Evolutionary conservation across 2,888 invertebrate genomes (phyloP).

Genomic region (Arenicola marina): DNA sequence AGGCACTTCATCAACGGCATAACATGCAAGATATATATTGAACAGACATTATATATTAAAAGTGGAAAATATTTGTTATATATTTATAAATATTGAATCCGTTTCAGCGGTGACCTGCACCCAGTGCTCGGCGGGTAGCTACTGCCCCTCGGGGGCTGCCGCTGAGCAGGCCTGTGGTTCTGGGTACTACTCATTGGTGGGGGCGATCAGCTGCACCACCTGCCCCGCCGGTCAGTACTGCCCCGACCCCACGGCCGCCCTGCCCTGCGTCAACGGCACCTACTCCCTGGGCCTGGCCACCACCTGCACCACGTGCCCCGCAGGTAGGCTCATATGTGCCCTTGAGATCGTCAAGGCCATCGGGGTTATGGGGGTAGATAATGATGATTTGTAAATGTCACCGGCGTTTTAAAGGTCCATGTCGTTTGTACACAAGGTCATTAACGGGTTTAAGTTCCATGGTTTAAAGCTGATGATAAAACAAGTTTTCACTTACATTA

Average conservation of each 20-base stretch:
- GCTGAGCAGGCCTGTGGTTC: conserved; percentile 39
- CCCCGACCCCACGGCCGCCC: conserved; percentile 37
- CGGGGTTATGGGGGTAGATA: no score
- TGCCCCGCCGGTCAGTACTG: conserved; percentile 46
- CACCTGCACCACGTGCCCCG: conserved; percentile 45
- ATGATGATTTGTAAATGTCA: no score
- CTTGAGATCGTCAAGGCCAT: no score
- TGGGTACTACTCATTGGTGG: conserved; percentile 44
- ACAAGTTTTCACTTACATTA: no score
- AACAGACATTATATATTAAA: neutral
- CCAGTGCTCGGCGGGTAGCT: conserved; percentile 46
- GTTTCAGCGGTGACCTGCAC: conserved; percentile 51
- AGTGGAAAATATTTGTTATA: neutral
- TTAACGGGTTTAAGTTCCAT: no score
- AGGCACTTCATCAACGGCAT: no score
- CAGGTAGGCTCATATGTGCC: no score
- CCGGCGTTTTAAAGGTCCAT: no score
- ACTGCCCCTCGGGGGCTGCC: conserved; percentile 48
- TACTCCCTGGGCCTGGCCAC: conserved; percentile 44
- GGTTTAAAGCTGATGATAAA: no score
- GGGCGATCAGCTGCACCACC: conserved; percentile 15
- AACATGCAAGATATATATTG: no score
- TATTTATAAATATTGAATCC: no score
- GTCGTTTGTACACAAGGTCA: no score
- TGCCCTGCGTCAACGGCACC: conserved; percentile 40